Evolutionary conservation across 1,140 invertebrate genomes (phyloP).

Genomic region (Elysia chlorotica): DNA sequence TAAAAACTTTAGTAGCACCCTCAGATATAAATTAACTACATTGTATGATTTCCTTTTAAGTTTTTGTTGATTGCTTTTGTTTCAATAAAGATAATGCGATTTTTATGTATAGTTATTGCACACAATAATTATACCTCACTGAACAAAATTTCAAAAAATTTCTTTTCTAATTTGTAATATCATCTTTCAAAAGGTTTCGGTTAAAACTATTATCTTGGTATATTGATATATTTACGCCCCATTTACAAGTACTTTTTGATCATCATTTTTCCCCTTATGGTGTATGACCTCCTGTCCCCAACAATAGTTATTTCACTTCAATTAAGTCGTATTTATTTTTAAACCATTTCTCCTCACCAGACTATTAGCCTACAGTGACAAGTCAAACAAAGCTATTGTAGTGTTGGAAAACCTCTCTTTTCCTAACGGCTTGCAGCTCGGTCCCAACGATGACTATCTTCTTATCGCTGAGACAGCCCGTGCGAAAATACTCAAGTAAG

Average conservation of each 20-base stretch:
- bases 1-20: too few species aligned
- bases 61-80: too few species aligned
- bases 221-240: not conserved
- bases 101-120: too few species aligned
- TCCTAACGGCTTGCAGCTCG: constrained; percentile 15
- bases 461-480: constrained; percentile 1
- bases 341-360: not conserved
- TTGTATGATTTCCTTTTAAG: too few species aligned
- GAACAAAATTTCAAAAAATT: not conserved
- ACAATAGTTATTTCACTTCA: not conserved
- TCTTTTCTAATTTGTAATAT: not conserved
- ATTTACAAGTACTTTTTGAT: not conserved
- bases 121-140: too few species aligned
- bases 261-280: too few species aligned
- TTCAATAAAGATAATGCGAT: too few species aligned
- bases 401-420: constrained; percentile 5
- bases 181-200: not conserved
- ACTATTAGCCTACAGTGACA: constrained; percentile 1
- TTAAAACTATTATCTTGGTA: not conserved
- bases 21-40: too few species aligned
- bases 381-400: constrained; percentile 7
- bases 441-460: constrained; percentile 9
- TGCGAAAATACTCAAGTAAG: constrained; percentile 14
- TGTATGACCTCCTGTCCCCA: not conserved
- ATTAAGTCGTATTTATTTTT: not conserved